Base-by-base conservation (phyloP, 2,113 vertebrate species). In the Tiliqua scincoides region DNA sequence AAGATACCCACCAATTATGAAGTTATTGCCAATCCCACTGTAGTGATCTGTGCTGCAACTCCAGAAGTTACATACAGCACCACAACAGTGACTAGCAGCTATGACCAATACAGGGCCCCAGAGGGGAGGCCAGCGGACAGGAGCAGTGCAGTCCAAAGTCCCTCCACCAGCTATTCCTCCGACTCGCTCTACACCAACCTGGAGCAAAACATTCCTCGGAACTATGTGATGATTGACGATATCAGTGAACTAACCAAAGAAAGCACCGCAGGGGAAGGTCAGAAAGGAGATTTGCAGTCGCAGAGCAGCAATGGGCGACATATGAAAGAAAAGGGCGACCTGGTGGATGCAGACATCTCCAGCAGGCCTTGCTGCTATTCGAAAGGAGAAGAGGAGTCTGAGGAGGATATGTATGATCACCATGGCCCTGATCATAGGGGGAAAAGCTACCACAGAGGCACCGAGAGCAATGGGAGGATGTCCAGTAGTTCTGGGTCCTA, bases 211-310 rank as follows among this genome's bases (percentile, higher is more conserved):
- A 98, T 99, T 77, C 98, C 99, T 54, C 97, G 99, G 75, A 99
- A 99, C 95, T 99, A 99, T 0, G 98, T 99, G 68, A 98, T 99
- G 99, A 99, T 99, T 0, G 99, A 99, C 15, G 99, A 99, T 93
- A 99, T 99, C 93, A 99, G 98, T 2, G 99, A 99, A 93, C 95
- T 99, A 88, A 99, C 99, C 81, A 99, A 99, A 96, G 98, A 99
- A 70, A 98, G 96, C 89, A 87, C 97, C 0, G 95, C 92, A 0
- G 93, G 95, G 40, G 98, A 99, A 1, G 97, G 97, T 92, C 98
- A 98, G 93, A 95, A 97, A 82, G 94, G 82, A 0, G 98, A 99
- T 88, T 89, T 95, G 0, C 82, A 87, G 0, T 95, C 96, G 37
- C 97, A 95, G 0, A 93, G 96, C 37, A 35, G 93, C 0, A 95